Base-by-base conservation (phyloP, 2,113 vertebrate genomes). In the Grus americana region DNA sequence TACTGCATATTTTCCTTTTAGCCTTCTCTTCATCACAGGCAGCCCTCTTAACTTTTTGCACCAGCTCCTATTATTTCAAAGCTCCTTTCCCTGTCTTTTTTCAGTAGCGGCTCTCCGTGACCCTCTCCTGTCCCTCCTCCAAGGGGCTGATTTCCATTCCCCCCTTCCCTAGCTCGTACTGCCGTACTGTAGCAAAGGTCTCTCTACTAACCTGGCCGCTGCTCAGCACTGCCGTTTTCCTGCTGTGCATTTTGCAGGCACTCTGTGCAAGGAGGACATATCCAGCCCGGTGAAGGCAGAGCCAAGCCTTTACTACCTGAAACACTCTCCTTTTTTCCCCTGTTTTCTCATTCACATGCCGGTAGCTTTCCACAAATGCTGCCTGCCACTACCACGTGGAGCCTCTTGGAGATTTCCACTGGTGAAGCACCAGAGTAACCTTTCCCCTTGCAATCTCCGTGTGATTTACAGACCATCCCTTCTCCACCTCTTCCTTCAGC, bases 391-490 rank as follows among this genome's bases (percentile, higher is more conserved):
- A 0, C 16, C 19, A 30, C 63, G 24, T 5, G 4, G 50, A 47
- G 15, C 27, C 15, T n/a, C 44, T 32, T 10, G 2, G 86, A 47
- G 55, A 29, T 85, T 78, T 59, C 42, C 44, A 44, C 15, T 9
- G 2, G 68, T 6, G 5, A 73, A 78, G 50, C 55, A 16, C 23
- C 19, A 2, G 54, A 34, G 38, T 10, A 19, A 52, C 76, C 76
- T 49, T 75, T 20, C 36, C 61, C n/a, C 59, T 21, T 66, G 42
- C 3, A 0, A 5, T 18, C 34, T 46, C 20, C 0, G 0, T 57
- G 40, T 36, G 36, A 23, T 65, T 81, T 62, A 54, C 27, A 29
- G 50, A 5, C 44, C 30, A 3, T 20, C 46, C 42, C 15, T 50
- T 42, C 42, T 17, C 18, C 38, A 4, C 18, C 19, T 68, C 36